phyloP scores from a whole-genome alignment of 2,113 vertebrate species.

The Dromaius novaehollandiae region DNA sequence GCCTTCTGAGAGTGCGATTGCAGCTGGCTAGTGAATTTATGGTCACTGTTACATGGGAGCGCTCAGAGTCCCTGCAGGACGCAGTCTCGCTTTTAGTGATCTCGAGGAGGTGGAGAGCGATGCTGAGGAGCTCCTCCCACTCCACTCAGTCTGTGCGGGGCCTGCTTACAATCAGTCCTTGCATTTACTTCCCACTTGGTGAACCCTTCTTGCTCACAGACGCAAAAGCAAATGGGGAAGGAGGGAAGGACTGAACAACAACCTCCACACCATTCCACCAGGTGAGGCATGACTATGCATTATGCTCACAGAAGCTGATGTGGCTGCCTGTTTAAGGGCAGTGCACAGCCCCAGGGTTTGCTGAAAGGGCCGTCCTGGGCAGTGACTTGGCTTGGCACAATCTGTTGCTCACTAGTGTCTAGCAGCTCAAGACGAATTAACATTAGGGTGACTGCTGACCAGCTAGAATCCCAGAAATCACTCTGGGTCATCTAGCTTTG shows the following conservation, averaged over 20 bases:
- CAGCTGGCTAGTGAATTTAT: background rate
- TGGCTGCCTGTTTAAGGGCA: background rate
- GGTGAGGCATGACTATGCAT: rapidly evolving
- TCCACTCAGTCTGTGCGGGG: background rate
- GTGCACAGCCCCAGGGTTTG: background rate
- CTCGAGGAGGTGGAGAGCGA: background rate
- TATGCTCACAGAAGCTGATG: background rate
- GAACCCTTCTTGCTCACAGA: background rate
- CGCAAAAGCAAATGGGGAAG: background rate
- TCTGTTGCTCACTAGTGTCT: background rate
- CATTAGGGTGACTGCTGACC: background rate
- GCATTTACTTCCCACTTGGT: background rate
- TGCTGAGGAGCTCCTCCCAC: background rate
- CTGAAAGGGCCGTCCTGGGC: background rate
- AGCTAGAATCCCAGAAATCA: background rate
- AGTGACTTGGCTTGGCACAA: background rate
- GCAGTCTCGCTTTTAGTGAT: background rate
- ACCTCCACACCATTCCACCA: background rate
- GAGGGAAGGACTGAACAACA: background rate
- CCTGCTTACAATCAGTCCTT: background rate
- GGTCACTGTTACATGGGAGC: background rate
- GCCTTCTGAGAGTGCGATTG: rapidly evolving
- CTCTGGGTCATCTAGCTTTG: background rate
- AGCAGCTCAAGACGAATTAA: background rate
- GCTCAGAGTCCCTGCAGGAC: background rate